These are phyloP conservation scores for Scaptomyza polygonia DNA, from an alignment of 2,888 invertebrate genomes.

Conservation along the genomic window DNA sequence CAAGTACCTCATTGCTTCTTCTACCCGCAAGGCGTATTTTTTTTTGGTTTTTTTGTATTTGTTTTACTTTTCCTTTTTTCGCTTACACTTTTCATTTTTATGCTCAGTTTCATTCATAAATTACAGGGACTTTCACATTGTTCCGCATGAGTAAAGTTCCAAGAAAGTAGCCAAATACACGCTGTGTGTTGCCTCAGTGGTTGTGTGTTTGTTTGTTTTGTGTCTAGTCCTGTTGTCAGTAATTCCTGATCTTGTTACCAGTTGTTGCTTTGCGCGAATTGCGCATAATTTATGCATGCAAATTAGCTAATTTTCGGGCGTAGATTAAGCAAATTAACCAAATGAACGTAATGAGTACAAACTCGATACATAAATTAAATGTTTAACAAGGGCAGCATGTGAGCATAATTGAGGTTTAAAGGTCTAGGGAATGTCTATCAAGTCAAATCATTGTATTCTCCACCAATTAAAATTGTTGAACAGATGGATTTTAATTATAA, in stretches of 20 bases:
- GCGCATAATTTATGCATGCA: conserved; percentile 68
- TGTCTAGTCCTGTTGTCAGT: conserved; percentile 10
- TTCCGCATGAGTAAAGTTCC: conserved; percentile 23
- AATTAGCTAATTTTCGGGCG: conserved; percentile 67
- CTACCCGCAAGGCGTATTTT: not conserved
- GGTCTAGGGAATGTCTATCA: not conserved
- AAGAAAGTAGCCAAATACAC: conserved; percentile 32
- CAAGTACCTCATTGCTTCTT: conserved; percentile 39
- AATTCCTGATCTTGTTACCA: conserved; percentile 36
- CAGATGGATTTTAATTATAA: not conserved
- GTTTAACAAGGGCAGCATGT: not conserved
- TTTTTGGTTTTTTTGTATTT: too few relatives aligned
- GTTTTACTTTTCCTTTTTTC: conserved; percentile 1
- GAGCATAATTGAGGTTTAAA: not conserved
- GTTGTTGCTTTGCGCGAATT: conserved; percentile 56
- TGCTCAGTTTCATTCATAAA: conserved; percentile 67
- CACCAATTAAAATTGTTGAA: not conserved
- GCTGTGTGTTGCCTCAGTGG: conserved; percentile 10
- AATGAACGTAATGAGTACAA: conserved; percentile 65
- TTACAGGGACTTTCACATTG: conserved; percentile 62
- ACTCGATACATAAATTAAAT: conserved; percentile 67
- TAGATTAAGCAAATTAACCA: conserved; percentile 74
- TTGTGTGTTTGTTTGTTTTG: conserved; percentile 1
- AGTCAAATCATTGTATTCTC: conserved; percentile 1
- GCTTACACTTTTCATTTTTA: conserved; percentile 34